phyloP scores from a whole-genome alignment of 1,140 invertebrate genomes.

The Drosophila kurseongensis region DNA sequence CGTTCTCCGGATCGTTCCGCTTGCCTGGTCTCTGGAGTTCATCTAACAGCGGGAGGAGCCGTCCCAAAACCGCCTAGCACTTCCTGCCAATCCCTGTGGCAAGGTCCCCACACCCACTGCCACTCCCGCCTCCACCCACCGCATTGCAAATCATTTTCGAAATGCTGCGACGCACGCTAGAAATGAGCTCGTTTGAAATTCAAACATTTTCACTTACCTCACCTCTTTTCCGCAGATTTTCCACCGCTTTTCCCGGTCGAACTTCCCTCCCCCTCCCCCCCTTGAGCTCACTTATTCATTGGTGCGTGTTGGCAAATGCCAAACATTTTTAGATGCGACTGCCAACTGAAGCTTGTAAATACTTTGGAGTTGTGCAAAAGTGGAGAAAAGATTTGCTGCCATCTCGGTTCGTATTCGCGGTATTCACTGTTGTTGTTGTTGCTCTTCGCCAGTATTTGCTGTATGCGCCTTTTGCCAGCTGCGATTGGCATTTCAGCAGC shows the following conservation, averaged over 20 bases:
- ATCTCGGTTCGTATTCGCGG: conserved; percentile 42
- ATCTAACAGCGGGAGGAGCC: conserved; percentile 55
- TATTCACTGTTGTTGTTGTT: conserved; percentile 37
- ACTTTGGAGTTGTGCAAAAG: conserved; percentile 74
- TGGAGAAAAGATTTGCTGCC: conserved; percentile 74
- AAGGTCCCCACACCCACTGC: neutral
- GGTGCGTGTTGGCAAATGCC: conserved; percentile 81
- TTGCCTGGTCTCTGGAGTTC: conserved; percentile 53
- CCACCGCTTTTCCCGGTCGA: neutral
- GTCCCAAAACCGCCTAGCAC: conserved; percentile 54
- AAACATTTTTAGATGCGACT: conserved; percentile 82
- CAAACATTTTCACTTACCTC: conserved; percentile 64
- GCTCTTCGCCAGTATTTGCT: conserved; percentile 10
- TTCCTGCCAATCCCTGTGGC: conserved; percentile 55
- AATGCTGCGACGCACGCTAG: conserved; percentile 77
- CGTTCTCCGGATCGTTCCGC: conserved; percentile 62
- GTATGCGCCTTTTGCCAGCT: conserved; percentile 22
- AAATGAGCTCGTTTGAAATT: conserved; percentile 80
- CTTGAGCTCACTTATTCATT: conserved; percentile 59
- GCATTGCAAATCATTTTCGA: conserved; percentile 72
- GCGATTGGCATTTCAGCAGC: conserved; percentile 48
- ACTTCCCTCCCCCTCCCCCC: neutral
- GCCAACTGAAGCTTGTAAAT: conserved; percentile 78
- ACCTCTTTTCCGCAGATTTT: conserved; percentile 16
- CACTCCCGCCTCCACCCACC: conserved; percentile 23